Evolutionary conservation across 2,113 vertebrate species (phyloP).

Genomic region (Aldabrachelys gigantea): DNA sequence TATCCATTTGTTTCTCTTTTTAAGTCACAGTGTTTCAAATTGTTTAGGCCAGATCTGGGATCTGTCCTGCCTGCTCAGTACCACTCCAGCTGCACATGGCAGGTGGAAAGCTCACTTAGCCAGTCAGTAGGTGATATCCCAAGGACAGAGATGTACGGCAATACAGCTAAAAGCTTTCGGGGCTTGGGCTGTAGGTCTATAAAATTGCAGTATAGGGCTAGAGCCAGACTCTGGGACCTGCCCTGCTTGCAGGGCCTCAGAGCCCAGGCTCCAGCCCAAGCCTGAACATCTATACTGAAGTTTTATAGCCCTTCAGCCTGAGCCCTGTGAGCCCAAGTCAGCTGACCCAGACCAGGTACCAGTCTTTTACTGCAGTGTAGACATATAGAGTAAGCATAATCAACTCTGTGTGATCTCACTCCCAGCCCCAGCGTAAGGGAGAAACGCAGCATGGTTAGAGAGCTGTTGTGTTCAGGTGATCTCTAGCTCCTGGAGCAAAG

Average conservation of each 20-base stretch:
- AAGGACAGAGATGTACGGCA: no score
- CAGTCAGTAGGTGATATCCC: background rate
- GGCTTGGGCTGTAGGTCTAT: background rate
- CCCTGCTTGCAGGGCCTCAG: background rate
- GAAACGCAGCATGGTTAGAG: background rate
- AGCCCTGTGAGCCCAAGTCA: background rate
- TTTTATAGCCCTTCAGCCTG: background rate
- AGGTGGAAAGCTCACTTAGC: background rate
- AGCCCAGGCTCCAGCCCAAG: background rate
- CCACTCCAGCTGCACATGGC: background rate
- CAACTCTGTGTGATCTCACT: background rate
- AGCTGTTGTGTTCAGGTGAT: background rate
- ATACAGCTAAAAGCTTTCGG: background rate
- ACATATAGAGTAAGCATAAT: background rate
- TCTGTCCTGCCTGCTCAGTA: background rate
- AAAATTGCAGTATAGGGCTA: background rate
- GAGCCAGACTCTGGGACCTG: background rate
- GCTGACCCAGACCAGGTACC: background rate
- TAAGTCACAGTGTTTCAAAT: background rate
- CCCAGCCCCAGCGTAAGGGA: background rate
- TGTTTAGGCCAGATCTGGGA: background rate
- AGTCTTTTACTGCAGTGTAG: background rate
- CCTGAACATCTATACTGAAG: background rate
- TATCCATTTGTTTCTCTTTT: background rate
- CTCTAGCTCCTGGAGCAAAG: background rate